Evolutionary conservation across 2,888 invertebrate species (phyloP).

Genomic region (Andricus quercusramuli): DNA sequence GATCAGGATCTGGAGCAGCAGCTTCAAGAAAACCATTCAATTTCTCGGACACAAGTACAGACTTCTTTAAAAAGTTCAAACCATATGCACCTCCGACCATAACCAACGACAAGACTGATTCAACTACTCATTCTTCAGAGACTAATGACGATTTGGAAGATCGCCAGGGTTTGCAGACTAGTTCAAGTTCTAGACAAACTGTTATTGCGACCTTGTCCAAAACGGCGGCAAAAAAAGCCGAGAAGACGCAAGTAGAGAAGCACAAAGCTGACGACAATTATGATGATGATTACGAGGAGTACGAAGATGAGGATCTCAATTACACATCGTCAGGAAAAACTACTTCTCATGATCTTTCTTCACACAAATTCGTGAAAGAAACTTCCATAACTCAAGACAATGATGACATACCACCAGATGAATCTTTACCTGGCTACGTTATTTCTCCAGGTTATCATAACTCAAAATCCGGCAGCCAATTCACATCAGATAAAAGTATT

Average conservation of each 20-base stretch:
- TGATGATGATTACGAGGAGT: slow-evolving; percentile 83
- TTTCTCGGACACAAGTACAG: slow-evolving; percentile 65
- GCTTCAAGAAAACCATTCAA: slow-evolving; percentile 73
- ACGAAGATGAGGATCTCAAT: slow-evolving; percentile 79
- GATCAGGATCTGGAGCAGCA: slow-evolving; percentile 82
- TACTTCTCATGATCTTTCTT: slow-evolving; percentile 65
- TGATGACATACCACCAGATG: slow-evolving; percentile 84
- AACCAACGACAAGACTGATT: slow-evolving; percentile 19
- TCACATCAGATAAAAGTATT: slow-evolving; percentile 80
- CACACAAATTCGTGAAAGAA: slow-evolving; percentile 25
- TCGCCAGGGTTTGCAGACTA: slow-evolving; percentile 38
- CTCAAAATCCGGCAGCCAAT: neutral
- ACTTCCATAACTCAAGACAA: slow-evolving; percentile 78
- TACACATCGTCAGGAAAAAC: slow-evolving; percentile 54
- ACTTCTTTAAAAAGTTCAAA: slow-evolving; percentile 69
- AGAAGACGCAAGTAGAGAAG: slow-evolving; percentile 24
- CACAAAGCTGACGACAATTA: slow-evolving; percentile 63
- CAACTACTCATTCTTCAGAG: slow-evolving; percentile 34
- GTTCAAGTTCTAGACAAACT: slow-evolving; percentile 44
- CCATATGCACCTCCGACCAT: slow-evolving; percentile 46
- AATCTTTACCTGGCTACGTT: slow-evolving; percentile 84
- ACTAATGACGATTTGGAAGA: slow-evolving; percentile 38
- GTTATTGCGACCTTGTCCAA: slow-evolving; percentile 46
- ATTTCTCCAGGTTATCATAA: slow-evolving; percentile 86
- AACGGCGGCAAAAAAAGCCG: slow-evolving; percentile 13